These are phyloP conservation scores for Bombus turneri DNA, from an alignment of 1,140 invertebrate genomes.

Conservation along the genomic window DNA sequence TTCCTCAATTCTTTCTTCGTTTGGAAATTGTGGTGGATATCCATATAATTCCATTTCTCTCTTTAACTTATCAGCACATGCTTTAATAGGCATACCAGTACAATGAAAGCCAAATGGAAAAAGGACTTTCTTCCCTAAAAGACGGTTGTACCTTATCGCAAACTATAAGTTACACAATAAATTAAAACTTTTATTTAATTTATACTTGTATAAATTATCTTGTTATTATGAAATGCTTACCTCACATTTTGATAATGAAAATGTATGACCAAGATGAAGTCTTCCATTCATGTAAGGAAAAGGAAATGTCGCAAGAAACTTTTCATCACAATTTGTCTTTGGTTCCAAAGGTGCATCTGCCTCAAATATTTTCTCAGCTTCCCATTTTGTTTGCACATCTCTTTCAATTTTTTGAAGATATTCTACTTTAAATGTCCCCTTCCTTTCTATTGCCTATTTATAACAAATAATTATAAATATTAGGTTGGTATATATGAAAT, in stretches of 20 bases:
- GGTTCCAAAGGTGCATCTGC: conserved; percentile 87
- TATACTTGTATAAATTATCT: neutral
- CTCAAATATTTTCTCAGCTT: conserved; percentile 90
- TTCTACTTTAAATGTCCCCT: conserved; percentile 96
- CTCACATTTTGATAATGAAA: conserved; percentile 98
- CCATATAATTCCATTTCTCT: conserved; percentile 96
- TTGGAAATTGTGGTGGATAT: conserved; percentile 95
- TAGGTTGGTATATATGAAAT: neutral
- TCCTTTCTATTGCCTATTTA: conserved; percentile 86
- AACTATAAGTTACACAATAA: conserved; percentile 85
- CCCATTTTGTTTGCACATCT: conserved; percentile 93
- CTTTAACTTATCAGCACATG: conserved; percentile 98
- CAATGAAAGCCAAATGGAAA: conserved; percentile 99
- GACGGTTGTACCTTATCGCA: conserved; percentile 93
- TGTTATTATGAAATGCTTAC: conserved; percentile 75
- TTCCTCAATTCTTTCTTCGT: conserved; percentile 81
- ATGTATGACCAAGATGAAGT: conserved; percentile 98
- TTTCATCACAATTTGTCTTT: conserved; percentile 86
- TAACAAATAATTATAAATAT: neutral
- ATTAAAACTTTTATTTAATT: conserved; percentile 15
- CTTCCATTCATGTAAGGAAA: conserved; percentile 99
- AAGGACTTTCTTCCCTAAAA: conserved; percentile 95
- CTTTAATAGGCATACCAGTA: conserved; percentile 98
- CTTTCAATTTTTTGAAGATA: conserved; percentile 94
- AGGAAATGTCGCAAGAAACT: conserved; percentile 97